Evolutionary conservation across 1,140 invertebrate species (phyloP), one percentile per base, ranked within the genome.

Genomic region (Trachymyrmex cornetzi): DNA sequence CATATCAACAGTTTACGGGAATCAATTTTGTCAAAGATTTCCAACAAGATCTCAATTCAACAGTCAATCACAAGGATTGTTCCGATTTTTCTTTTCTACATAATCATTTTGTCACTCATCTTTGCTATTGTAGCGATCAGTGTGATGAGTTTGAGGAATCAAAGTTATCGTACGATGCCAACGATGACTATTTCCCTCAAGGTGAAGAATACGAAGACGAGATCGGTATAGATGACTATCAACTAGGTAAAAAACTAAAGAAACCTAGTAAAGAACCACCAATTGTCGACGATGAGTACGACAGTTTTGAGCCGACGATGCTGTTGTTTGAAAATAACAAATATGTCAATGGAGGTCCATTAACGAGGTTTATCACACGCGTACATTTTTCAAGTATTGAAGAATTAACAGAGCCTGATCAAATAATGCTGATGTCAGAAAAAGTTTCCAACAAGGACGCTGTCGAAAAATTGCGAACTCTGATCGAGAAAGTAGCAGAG

Each of bases 171-270:
- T 27, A 87, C 3, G 53, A 48, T 3, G 88, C 24, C 24, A 93
- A 93, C 72, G 93, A 94, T 77, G 93, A 94, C 64, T 94, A 93
- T 66, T 94, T 93, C 16, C 93, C 93, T 1, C 88, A 91, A 81
- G 94, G 93, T 22, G 93, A 92, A 0, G 94, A 94, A 7, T 94
- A 89, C 74, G 93, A 94, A 22, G 92, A 94, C 0, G 92, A 93
- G 50, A 89, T 92, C 9, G 91, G 91, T 14, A 74, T 6, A n/a
- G 86, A 92, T 4, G 77, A 90, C 0, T 75, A 67, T 4, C 87
- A 88, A n/a, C 19, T 82, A 0, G 38, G 67, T 6, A 66, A 11
- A 66, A 64, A 72, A 0, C 9, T 6, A 57, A 14, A 57, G 59
- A 74, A 0, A 3, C 2, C 34, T 19, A n/a, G 2, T 3, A 53